Evolutionary conservation across 2,113 vertebrate genomes (phyloP).

Genomic region (Seriola quinqueradiata): DNA sequence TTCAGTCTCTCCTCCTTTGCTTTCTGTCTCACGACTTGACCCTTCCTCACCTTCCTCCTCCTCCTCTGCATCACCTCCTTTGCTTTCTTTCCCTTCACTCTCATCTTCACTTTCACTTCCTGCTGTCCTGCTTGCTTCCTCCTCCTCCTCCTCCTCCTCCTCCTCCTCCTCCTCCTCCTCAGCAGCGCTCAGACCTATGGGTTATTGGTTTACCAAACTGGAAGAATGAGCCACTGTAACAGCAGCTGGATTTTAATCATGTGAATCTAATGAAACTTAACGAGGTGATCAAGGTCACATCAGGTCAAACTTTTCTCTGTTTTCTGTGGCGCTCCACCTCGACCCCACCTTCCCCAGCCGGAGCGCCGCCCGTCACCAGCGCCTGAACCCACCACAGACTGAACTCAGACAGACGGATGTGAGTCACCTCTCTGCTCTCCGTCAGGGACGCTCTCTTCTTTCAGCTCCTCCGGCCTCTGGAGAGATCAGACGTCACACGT

Average conservation of each 20-base stretch:
- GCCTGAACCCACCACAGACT: too few species aligned
- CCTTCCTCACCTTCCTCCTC: conserved; percentile 25
- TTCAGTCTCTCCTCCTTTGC: conserved; percentile 18
- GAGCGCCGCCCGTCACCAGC: too few species aligned
- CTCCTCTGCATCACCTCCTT: conserved; percentile 22
- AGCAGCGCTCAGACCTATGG: not conserved
- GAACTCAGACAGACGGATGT: too few species aligned
- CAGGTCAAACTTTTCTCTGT: too few species aligned
- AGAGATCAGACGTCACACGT: conserved; percentile 11
- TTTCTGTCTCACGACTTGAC: not conserved
- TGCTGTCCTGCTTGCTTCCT: not conserved
- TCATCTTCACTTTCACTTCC: conserved; percentile 36
- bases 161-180: conserved; percentile 33
- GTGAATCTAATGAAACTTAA: too few species aligned
- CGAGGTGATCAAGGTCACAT: too few species aligned
- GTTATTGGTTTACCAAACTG: too few species aligned
- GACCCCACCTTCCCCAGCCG: too few species aligned
- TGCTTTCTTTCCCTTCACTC: conserved; percentile 34
- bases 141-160: conserved; percentile 37
- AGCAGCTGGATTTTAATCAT: too few species aligned
- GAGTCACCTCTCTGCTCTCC: conserved; percentile 51
- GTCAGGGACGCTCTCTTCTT: conserved; percentile 33
- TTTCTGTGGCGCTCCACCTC: too few species aligned
- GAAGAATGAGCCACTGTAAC: too few species aligned
- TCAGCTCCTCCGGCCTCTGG: conserved; percentile 46